Base-by-base conservation (phyloP, 23 tunicate species). In the Ciona savignyi region DNA sequence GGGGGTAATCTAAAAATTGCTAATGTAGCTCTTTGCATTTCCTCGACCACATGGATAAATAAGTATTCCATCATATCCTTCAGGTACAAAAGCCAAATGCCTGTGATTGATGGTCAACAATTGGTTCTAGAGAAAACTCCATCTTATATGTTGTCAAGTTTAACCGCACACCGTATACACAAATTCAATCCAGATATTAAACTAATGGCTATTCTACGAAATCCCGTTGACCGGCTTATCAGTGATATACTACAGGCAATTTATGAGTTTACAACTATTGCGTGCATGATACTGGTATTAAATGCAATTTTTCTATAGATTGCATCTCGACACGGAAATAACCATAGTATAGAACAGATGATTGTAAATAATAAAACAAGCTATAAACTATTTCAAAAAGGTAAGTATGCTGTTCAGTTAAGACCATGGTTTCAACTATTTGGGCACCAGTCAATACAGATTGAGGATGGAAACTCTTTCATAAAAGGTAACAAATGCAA, bases 91-190 rank as follows among this genome's bases (percentile, higher is more conserved):
- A 80, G 80, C 49, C 62, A 27, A 70, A 80, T 86, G 85, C 93
- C 93, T 42, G 24, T 21, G 23, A n/a, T 68, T 0, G 70, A 49
- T 27, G 30, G 73, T 9, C 66, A 62, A 21, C 80, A 89, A 66
- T 66, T 89, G 25, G 56, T 72, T 0, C 72, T 89, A 23, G 96
- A 89, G 65, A 89, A 89, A 48, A 83, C 88, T 22, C 96, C 96
- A 15, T 70, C 84, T n/a, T 89, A 89, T 62, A 27, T 89, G 60
- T 24, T 78, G 28, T 29, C 72, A 15, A 27, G 29, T 11, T 25
- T 30, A 22, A 88, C 60, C 28, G 84, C 85, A 3, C 26, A 71
- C 62, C 56, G 89, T 31, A 68, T 89, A 29, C 33, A 60, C 32
- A 28, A 34, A 3, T 70, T 89, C 74, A 78, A 89, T 34, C 69